Conservation (phyloP, 1,140 invertebrate species). For the Capitella teleta region DNA sequence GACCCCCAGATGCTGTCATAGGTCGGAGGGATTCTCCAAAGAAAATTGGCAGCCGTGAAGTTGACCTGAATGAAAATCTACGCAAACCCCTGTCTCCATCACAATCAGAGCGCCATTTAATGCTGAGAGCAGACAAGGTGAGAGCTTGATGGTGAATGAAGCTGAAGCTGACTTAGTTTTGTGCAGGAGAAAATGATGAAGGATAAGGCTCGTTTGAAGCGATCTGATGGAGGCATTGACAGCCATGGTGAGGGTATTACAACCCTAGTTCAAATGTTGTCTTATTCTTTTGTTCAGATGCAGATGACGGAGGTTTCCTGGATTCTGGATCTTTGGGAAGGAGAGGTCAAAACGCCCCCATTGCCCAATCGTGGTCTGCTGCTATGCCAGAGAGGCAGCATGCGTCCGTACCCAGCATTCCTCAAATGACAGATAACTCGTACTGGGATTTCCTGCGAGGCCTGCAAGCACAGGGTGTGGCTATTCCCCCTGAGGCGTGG, state of each 20-base stretch:
- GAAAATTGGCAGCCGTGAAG: not conserved
- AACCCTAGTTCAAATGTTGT: no score
- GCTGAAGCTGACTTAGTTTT: not conserved
- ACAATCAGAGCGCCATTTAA: not conserved
- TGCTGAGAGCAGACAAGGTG: not conserved
- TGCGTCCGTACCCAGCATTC: no score
- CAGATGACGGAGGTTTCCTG: constrained; percentile 21
- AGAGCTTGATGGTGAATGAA: not conserved
- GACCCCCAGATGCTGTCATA: not conserved
- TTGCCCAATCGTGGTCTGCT: no score
- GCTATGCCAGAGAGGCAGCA: no score
- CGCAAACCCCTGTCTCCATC: no score
- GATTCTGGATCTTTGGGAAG: not conserved
- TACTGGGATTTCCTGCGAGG: not conserved
- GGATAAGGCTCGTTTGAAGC: not conserved
- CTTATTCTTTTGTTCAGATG: no score
- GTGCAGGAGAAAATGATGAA: not conserved
- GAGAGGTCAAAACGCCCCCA: no score
- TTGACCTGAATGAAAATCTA: no score
- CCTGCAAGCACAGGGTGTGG: not conserved
- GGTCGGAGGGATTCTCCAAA: not conserved
- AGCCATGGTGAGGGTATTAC: no score
- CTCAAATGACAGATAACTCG: not conserved
- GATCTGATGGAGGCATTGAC: no score
- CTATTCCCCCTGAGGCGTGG: no score